Conservation (phyloP, 2,113 vertebrate genomes). For the Thymallus thymallus region DNA sequence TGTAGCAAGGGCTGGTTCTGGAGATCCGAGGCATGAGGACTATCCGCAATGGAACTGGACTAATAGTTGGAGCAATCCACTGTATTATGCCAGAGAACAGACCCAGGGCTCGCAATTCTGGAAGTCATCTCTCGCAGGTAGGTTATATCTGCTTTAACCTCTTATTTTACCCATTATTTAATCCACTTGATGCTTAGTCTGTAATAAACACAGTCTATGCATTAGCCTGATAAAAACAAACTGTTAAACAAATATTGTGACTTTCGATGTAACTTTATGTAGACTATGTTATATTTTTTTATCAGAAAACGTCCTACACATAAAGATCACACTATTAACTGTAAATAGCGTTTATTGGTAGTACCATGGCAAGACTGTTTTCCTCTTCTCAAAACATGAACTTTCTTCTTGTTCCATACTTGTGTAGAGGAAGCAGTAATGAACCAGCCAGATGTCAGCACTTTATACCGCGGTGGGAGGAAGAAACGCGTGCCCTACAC, state of each 20-base stretch:
- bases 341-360: too few species aligned
- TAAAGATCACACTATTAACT: too few species aligned
- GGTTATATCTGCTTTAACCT: conserved; percentile 12
- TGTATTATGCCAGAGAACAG: conserved; percentile 85
- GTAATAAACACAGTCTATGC: too few species aligned
- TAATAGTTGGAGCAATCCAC: conserved; percentile 84
- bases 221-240: too few species aligned
- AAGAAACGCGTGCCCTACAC: conserved; percentile 59
- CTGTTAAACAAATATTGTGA: too few species aligned
- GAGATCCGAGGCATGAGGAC: conserved; percentile 80
- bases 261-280: too few species aligned
- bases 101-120: conserved; percentile 81
- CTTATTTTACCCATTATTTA: too few species aligned
- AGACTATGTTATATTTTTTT: too few species aligned
- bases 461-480: conserved; percentile 41
- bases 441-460: conserved; percentile 32
- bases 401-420: conserved; percentile 2
- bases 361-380: not conserved
- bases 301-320: too few species aligned
- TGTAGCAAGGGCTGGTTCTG: conserved; percentile 61
- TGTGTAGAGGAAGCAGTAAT: conserved; percentile 37
- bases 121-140: conserved; percentile 87
- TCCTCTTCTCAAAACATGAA: not conserved
- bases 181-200: too few species aligned
- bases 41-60: conserved; percentile 85